Percentiles rank a stretch among this genome's conserved stretches.
Conservation (phyloP, 35 echinoderm and acorn worm species). For the Lytechinus variegatus region DNA sequence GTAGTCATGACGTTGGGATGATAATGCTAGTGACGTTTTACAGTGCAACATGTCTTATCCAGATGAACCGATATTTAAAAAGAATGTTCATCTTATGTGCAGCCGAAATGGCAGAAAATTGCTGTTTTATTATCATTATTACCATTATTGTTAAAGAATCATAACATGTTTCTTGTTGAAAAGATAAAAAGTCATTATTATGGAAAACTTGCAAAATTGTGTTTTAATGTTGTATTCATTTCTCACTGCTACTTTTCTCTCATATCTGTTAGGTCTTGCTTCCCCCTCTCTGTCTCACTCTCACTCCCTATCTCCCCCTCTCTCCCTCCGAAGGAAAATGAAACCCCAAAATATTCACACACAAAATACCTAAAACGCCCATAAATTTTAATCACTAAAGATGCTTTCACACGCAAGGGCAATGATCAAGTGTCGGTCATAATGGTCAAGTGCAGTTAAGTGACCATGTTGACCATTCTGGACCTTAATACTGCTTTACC, state of each 20-base stretch:
- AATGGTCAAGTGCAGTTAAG: too few species aligned
- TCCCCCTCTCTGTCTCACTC: too few species aligned
- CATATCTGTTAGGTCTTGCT: too few species aligned
- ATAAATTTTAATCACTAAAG: too few species aligned
- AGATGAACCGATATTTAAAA: background rate
- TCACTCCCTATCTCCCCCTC: too few species aligned
- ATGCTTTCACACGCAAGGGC: too few species aligned
- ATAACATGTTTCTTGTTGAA: constrained; percentile 43
- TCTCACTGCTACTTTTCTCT: background rate
- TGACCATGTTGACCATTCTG: too few species aligned
- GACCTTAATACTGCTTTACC: too few species aligned
- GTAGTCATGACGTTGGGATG: background rate
- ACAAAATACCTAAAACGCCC: too few species aligned
- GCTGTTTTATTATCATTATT: constrained; percentile 42
- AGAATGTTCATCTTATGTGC: background rate
- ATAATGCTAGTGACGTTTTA: background rate
- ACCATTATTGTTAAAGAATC: constrained; percentile 26
- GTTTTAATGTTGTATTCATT: background rate
- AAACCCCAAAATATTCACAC: too few species aligned
- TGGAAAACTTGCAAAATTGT: constrained; percentile 17
- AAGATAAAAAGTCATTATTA: constrained; percentile 36
- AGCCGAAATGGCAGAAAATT: constrained; percentile 5
- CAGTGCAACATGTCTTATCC: constrained; percentile 34
- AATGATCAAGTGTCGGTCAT: too few species aligned
- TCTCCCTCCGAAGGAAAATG: too few species aligned